Percentiles rank a stretch among this genome's conserved stretches.
These are phyloP conservation scores for Steromphala cineraria DNA, from an alignment of 2,888 invertebrate genomes.

Conservation along the genomic window DNA sequence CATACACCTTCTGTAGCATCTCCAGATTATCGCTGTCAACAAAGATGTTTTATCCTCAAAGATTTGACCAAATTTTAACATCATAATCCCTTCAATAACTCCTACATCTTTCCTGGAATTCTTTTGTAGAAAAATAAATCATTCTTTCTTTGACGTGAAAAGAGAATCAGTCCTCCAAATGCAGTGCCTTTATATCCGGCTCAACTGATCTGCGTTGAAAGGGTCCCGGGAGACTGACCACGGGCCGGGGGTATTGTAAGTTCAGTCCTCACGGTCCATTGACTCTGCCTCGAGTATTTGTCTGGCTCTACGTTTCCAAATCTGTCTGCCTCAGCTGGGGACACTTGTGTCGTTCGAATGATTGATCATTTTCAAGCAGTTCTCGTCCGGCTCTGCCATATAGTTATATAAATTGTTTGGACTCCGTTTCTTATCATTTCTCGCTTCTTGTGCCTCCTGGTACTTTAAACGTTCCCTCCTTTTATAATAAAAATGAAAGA, in stretches of 20 bases:
- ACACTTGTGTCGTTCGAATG: slow-evolving; percentile 26
- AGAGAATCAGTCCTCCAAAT: background rate
- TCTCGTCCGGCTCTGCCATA: slow-evolving; percentile 49
- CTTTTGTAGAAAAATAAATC: slow-evolving; percentile 17
- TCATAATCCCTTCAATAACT: slow-evolving; percentile 1
- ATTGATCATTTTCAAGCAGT: slow-evolving; percentile 51
- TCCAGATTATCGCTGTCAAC: background rate
- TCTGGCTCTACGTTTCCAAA: background rate
- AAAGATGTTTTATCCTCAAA: background rate
- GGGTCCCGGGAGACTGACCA: background rate
- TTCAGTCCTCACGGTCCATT: background rate
- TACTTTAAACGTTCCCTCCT: slow-evolving; percentile 38
- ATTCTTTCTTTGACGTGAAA: background rate
- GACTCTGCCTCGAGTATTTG: background rate
- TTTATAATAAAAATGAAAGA: slow-evolving; percentile 61
- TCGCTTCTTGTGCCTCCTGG: slow-evolving; percentile 27
- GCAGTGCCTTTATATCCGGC: background rate
- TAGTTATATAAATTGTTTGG: slow-evolving; percentile 43
- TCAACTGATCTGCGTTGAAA: background rate
- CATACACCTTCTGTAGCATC: background rate
- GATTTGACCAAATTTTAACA: background rate
- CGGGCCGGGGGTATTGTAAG: background rate
- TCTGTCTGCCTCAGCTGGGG: slow-evolving; percentile 15
- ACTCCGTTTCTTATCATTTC: slow-evolving; percentile 31
- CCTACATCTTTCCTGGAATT: background rate